Evolutionary conservation across 2,888 invertebrate species (phyloP).

Genomic region (Enchytraeus crypticus): DNA sequence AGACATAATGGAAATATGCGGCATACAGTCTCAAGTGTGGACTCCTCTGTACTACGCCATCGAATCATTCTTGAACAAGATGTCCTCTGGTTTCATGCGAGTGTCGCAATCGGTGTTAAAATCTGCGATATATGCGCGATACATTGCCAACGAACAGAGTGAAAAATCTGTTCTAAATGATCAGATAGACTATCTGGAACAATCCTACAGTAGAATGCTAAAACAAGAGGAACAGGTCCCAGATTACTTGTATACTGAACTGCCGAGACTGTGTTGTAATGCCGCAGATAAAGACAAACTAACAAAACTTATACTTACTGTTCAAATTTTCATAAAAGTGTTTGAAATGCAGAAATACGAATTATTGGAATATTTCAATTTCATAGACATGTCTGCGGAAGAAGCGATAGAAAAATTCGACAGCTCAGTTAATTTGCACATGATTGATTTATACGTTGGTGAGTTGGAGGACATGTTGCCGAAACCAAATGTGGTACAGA

Average conservation of each 20-base stretch:
- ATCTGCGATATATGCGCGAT: conserved; percentile 1
- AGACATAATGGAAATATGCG: conserved; percentile 31
- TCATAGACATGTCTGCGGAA: background rate
- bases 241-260: conserved; percentile 2
- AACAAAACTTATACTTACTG: background rate
- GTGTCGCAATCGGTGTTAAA: background rate
- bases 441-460: conserved; percentile 1
- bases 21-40: conserved; percentile 35
- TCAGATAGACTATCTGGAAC: background rate
- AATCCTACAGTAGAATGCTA: background rate
- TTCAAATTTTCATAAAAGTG: conserved; percentile 5
- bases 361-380: conserved; percentile 3
- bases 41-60: conserved; percentile 39
- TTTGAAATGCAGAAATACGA: background rate
- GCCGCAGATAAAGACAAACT: conserved; percentile 1
- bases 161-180: background rate
- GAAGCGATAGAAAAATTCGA: background rate
- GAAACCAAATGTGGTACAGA: conserved; percentile 1
- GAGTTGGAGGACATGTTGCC: background rate
- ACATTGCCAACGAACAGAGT: background rate
- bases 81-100: conserved; percentile 1
- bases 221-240: background rate
- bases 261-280: conserved; percentile 1
- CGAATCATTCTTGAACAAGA: conserved; percentile 28
- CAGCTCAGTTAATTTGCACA: background rate